phyloP scores from a whole-genome alignment of 2,113 vertebrate species.

The Gopherus flavomarginatus region DNA sequence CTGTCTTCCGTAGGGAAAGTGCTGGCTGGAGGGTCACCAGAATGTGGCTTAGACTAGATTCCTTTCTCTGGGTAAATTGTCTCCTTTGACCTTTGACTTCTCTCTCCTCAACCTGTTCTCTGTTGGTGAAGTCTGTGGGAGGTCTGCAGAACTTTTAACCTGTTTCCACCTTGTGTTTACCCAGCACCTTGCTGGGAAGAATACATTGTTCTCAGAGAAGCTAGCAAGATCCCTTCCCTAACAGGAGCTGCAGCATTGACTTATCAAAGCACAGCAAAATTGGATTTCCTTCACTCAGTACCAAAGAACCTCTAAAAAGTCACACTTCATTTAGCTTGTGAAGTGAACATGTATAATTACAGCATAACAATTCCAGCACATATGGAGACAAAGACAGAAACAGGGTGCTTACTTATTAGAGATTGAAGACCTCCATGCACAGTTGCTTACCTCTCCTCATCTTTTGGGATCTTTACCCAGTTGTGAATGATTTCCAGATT shows the following conservation, averaged over 20 bases:
- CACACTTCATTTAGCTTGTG: not conserved
- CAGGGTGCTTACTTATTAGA: not conserved
- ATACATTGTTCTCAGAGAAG: not conserved
- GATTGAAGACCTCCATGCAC: not conserved
- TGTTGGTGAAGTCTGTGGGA: not conserved
- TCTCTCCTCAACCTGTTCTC: not conserved
- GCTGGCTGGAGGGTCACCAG: not conserved
- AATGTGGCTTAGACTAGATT: not conserved
- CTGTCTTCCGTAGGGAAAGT: not conserved
- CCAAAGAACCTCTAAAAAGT: not conserved
- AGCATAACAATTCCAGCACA: not conserved
- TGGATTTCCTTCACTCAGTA: not conserved
- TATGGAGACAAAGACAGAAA: not conserved
- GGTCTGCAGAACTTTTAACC: not conserved
- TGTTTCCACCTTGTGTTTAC: not conserved
- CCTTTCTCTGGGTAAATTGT: not conserved
- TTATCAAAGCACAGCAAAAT: not conserved
- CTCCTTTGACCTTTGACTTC: not conserved
- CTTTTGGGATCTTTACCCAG: slow-evolving; percentile 32
- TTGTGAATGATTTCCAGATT: slow-evolving; percentile 18
- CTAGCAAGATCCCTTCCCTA: not conserved
- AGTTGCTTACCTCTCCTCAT: not conserved
- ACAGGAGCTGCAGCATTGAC: not conserved
- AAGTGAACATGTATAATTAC: not conserved
- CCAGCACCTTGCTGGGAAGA: not conserved